Percentiles rank a stretch among this genome's conserved stretches.
Conservation (phyloP, 2,797 vertebrate species). For the Enteromius treurensis region DNA sequence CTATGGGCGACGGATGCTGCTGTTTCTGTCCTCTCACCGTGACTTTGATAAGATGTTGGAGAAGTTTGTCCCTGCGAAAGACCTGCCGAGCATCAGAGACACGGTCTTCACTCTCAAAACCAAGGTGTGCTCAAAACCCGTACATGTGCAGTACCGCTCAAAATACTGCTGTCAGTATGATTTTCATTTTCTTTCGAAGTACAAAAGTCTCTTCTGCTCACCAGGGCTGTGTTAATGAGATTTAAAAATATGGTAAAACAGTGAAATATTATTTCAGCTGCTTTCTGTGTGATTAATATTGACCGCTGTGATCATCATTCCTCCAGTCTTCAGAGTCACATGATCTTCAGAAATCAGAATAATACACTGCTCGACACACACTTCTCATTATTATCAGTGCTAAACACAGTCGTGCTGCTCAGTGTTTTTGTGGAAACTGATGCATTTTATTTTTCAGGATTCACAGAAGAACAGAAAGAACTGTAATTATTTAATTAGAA, state of each 20-base stretch:
- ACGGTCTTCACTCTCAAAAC: slow-evolving; percentile 82
- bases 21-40: slow-evolving; percentile 84
- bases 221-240: neutral
- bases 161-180: too few species aligned
- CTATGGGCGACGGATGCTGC: slow-evolving; percentile 91
- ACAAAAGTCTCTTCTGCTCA: neutral
- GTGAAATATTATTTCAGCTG: neutral
- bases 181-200: neutral
- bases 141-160: neutral
- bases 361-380: too few species aligned
- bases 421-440: too few species aligned
- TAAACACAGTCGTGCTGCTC: too few species aligned
- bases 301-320: too few species aligned
- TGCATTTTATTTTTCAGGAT: too few species aligned
- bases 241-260: neutral
- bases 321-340: too few species aligned
- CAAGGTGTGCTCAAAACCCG: slow-evolving; percentile 77
- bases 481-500: too few species aligned
- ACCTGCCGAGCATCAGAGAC: slow-evolving; percentile 86
- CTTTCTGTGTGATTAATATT: too few species aligned
- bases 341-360: too few species aligned
- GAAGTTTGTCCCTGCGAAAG: slow-evolving; percentile 84
- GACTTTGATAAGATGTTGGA: slow-evolving; percentile 91
- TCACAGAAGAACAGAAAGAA: too few species aligned
- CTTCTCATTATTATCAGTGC: too few species aligned